A percentile compares a stretch with the other conserved stretches of the same genome.
These are phyloP conservation scores for Cheirogaleus medius DNA, from an alignment of 2,113 vertebrate species.

Conservation along the genomic window DNA sequence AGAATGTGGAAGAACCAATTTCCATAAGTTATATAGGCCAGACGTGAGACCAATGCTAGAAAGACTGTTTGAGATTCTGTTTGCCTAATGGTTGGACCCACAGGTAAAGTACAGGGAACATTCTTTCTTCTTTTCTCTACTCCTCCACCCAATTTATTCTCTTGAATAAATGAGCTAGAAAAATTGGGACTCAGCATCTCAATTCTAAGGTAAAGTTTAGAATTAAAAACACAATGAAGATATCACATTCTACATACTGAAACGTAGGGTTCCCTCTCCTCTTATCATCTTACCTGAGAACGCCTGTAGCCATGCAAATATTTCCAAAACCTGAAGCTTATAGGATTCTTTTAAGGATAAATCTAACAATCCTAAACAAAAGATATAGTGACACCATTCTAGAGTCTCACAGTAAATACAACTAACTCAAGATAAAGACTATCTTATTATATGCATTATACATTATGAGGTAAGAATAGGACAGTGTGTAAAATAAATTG, in stretches of 20 bases:
- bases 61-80: not conserved
- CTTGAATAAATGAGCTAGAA: not conserved
- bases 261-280: not conserved
- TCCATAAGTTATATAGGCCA: not conserved
- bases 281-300: not conserved
- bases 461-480: not conserved
- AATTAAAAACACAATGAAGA: not conserved
- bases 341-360: not conserved
- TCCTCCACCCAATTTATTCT: not conserved
- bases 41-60: not conserved
- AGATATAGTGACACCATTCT: not conserved
- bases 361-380: not conserved
- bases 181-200: not conserved
- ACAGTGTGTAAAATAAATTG: not conserved
- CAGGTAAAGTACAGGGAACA: accelerated
- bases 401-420: not conserved
- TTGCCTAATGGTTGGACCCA: not conserved
- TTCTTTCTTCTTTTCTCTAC: not conserved
- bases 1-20: not conserved
- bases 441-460: not conserved
- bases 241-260: not conserved
- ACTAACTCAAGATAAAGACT: not conserved
- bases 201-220: not conserved
- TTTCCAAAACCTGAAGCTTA: not conserved
- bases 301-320: not conserved